Evolutionary conservation across 2,113 vertebrate genomes (phyloP).

Genomic region (Neomonachus schauinslandi): DNA sequence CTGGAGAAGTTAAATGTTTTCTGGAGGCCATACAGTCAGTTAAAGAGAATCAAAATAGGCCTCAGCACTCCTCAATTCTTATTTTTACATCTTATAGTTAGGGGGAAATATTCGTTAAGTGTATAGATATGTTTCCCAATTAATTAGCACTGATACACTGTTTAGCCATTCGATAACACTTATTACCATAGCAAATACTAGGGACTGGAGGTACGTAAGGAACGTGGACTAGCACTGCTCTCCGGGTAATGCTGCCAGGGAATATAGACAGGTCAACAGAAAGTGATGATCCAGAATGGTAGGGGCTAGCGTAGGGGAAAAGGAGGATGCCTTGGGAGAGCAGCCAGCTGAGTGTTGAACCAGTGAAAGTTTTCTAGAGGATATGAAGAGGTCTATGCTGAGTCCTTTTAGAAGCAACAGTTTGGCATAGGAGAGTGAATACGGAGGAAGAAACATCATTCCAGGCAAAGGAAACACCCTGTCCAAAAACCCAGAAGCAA

Average conservation of each 20-base stretch:
- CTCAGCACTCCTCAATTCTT: background rate
- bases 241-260: background rate
- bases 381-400: background rate
- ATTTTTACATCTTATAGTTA: background rate
- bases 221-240: background rate
- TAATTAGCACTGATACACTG: background rate
- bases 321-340: background rate
- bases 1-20: constrained; percentile 26
- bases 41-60: background rate
- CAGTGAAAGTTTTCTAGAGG: background rate
- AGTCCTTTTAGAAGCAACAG: background rate
- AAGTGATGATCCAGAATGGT: background rate
- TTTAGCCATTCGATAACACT: background rate
- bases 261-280: background rate
- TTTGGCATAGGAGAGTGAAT: background rate
- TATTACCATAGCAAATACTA: background rate
- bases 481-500: background rate
- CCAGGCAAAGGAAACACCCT: background rate
- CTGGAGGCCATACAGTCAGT: background rate
- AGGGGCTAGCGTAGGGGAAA: background rate
- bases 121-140: background rate
- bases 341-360: background rate
- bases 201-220: background rate
- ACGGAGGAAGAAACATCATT: background rate
- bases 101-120: background rate